Conservation (phyloP, 1,140 invertebrate genomes). For the Papilio xuthus region DNA sequence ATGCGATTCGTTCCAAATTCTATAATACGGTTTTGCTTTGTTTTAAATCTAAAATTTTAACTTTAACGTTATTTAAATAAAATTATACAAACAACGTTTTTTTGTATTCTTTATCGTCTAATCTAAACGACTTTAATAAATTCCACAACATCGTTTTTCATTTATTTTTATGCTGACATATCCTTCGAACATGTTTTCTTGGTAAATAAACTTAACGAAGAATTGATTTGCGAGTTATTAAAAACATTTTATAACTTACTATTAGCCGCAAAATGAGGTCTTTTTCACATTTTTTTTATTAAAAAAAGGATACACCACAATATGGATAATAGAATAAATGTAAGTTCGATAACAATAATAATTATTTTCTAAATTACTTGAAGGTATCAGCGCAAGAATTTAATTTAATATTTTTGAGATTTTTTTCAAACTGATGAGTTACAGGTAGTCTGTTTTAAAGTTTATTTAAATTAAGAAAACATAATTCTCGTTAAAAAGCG, state of each 20-base stretch:
- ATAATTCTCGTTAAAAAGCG: background rate
- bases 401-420: background rate
- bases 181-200: background rate
- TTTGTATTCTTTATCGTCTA: background rate
- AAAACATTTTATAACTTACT: background rate
- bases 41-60: background rate
- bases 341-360: background rate
- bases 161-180: background rate
- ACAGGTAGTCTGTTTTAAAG: background rate
- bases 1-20: background rate
- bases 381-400: too few species aligned
- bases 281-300: background rate
- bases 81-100: background rate
- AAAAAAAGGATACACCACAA: background rate
- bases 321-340: background rate
- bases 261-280: background rate
- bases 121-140: background rate
- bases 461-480: background rate
- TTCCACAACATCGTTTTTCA: background rate
- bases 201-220: background rate
- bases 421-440: background rate
- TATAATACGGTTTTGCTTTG: background rate
- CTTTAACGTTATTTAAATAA: background rate
- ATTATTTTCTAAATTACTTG: too few species aligned
- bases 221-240: conserved; percentile 20